These are phyloP conservation scores for Sapayoa aenigma DNA, from an alignment of 2,113 vertebrate genomes.

Conservation along the genomic window DNA sequence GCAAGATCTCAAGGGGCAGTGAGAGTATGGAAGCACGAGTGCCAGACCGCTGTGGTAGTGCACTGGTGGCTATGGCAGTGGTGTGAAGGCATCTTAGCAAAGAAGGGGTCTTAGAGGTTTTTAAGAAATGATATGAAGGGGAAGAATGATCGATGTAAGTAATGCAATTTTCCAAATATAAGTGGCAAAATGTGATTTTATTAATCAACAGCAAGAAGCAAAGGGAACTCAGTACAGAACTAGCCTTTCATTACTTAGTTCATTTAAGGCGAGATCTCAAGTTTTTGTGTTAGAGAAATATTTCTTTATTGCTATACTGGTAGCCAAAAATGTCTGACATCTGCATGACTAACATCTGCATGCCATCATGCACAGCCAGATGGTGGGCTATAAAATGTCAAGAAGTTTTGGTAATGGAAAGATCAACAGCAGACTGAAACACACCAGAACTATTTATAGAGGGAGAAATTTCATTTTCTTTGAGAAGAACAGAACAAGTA, in stretches of 20 bases:
- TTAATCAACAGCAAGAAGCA: background rate
- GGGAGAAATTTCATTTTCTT: background rate
- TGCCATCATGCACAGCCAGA: constrained; percentile 47
- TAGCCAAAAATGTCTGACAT: constrained; percentile 50
- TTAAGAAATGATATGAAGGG: background rate
- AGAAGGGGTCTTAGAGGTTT: background rate
- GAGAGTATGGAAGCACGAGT: background rate
- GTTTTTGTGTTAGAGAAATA: constrained; percentile 10
- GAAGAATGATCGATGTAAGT: background rate
- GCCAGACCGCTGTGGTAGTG: background rate
- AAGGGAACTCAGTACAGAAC: background rate
- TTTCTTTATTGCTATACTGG: constrained; percentile 1
- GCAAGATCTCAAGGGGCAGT: background rate
- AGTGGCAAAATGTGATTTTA: background rate
- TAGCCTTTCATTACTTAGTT: constrained; percentile 30
- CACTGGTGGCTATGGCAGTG: background rate
- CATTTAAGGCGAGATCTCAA: constrained; percentile 37
- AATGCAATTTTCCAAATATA: background rate
- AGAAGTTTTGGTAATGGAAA: constrained; percentile 45
- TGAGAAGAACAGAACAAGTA: background rate
- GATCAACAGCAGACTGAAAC: constrained; percentile 26
- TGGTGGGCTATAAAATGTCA: constrained; percentile 36
- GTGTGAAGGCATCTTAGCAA: background rate
- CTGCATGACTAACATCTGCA: constrained; percentile 45
- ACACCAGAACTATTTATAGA: constrained; percentile 33